phyloP scores from a whole-genome alignment of 2,113 vertebrate species.

The Pandion haliaetus region DNA sequence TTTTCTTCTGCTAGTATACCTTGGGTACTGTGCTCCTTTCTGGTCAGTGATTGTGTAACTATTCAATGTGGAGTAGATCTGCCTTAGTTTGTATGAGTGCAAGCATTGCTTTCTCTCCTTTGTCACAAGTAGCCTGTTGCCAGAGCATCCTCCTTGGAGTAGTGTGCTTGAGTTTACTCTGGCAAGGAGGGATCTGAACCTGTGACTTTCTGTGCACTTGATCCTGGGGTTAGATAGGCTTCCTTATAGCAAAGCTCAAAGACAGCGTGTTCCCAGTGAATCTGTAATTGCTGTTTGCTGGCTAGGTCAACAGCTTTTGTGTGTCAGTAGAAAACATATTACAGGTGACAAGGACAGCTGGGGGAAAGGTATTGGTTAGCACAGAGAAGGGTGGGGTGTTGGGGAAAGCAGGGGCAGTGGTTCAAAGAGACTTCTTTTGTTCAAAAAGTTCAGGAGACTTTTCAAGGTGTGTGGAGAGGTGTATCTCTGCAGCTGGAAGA shows the following conservation, averaged over 20 bases:
- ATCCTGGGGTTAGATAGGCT: neutral
- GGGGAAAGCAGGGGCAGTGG: rapidly evolving
- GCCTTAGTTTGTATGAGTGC: neutral
- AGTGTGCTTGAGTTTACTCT: neutral
- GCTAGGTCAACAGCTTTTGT: neutral
- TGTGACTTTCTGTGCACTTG: neutral
- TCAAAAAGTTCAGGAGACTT: neutral
- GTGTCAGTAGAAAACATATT: neutral
- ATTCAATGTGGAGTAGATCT: neutral
- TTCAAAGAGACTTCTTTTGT: neutral
- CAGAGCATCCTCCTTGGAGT: neutral
- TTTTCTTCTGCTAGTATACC: neutral
- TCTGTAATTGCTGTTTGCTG: neutral
- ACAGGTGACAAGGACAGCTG: neutral
- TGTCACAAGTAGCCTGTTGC: neutral
- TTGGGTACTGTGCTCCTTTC: neutral
- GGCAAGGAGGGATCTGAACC: neutral
- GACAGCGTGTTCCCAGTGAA: rapidly evolving
- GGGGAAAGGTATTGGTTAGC: neutral
- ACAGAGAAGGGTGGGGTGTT: neutral
- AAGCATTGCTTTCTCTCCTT: neutral
- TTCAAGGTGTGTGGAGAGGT: neutral
- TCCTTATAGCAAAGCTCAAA: neutral
- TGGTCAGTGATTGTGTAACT: neutral
- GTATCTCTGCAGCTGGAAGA: neutral